phyloP scores from a whole-genome alignment of 2,113 vertebrate species.

The Ardeotis arabs region DNA sequence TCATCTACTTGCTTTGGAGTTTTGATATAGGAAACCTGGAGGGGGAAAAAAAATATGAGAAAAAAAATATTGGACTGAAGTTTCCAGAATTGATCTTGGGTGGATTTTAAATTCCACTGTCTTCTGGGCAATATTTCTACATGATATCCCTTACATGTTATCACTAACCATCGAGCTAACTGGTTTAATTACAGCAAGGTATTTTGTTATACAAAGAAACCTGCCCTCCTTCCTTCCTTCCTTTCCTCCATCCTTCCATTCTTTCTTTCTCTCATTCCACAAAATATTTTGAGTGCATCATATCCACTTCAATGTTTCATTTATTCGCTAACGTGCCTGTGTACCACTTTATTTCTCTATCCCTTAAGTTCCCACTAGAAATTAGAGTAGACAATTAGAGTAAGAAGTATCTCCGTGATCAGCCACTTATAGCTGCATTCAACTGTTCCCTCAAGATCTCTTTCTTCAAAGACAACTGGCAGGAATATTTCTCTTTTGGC shows the following conservation, averaged over 20 bases:
- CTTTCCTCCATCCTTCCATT: neutral
- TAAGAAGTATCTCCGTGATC: neutral
- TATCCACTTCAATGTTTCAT: neutral
- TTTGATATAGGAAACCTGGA: constrained; percentile 93
- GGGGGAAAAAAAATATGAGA: neutral
- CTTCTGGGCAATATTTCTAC: neutral
- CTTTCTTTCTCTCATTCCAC: neutral
- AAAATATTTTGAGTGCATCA: neutral
- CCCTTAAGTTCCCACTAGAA: neutral
- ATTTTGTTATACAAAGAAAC: neutral
- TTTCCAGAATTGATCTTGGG: neutral
- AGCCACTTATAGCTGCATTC: neutral
- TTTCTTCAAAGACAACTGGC: neutral
- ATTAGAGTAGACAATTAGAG: neutral
- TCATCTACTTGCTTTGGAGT: constrained; percentile 93
- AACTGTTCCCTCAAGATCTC: neutral
- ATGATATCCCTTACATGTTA: neutral
- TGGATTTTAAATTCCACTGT: neutral
- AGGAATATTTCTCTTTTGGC: neutral
- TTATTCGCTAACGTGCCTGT: neutral
- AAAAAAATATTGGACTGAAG: neutral
- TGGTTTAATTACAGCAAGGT: neutral
- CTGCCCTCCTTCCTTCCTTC: neutral
- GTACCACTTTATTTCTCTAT: neutral
- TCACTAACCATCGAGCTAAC: neutral